Evolutionary conservation across 2,797 vertebrate species (phyloP).

Genomic region (Naso thynnoides): DNA sequence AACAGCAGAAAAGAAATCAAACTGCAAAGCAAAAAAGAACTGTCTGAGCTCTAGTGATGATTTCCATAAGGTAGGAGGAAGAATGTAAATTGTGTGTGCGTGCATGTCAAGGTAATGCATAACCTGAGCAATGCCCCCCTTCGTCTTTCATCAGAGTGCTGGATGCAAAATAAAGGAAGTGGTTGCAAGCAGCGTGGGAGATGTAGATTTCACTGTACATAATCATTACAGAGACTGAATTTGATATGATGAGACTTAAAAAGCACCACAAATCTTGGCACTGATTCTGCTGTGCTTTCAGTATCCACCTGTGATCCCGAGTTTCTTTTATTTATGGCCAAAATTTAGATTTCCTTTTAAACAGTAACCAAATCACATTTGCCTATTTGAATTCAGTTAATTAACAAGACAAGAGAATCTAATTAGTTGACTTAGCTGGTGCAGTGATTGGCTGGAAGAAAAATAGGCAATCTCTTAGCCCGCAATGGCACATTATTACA

Average conservation of each 20-base stretch:
- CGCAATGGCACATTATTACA: slow-evolving; percentile 3
- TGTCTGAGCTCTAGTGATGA: background rate
- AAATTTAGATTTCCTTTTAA: slow-evolving; percentile 4
- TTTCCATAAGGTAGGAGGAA: slow-evolving; percentile 17
- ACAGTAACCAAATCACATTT: slow-evolving; percentile 7
- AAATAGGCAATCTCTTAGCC: slow-evolving; percentile 1
- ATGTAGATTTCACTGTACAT: background rate
- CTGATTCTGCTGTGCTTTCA: background rate
- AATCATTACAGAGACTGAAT: background rate
- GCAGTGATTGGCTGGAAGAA: slow-evolving; percentile 20
- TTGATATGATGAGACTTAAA: background rate
- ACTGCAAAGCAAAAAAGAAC: background rate
- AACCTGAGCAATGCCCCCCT: background rate
- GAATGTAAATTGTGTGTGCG: background rate
- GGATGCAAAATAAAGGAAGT: background rate
- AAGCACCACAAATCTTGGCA: background rate
- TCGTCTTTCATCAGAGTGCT: slow-evolving; percentile 3
- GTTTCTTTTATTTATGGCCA: background rate
- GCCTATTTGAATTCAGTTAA: slow-evolving; percentile 37
- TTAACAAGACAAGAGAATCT: background rate
- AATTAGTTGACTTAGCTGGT: slow-evolving; percentile 29
- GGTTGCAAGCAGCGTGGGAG: background rate
- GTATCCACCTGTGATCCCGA: background rate
- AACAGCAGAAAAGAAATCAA: background rate
- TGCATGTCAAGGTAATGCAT: background rate